Evolutionary conservation across 2,113 vertebrate species (phyloP), one percentile per base, ranked within the genome.

Genomic region (Sander lucioperca): DNA sequence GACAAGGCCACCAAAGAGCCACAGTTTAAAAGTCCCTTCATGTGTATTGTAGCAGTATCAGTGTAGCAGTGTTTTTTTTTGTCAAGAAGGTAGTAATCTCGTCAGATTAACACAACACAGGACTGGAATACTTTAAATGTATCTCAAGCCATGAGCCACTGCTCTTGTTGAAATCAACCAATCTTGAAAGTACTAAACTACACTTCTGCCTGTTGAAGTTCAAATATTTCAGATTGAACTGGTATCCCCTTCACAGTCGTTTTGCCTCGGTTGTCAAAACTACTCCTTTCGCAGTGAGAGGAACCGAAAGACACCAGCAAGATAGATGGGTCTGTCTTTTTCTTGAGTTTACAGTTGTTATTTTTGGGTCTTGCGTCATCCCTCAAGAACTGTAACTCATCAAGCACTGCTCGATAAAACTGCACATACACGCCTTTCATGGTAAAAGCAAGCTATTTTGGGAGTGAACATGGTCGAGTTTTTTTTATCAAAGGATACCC

Each of bases 341-440:
- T 13, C 48, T 76, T 21, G 1, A 77, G n/a, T 89, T 79, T 80
- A 82, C 76, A 81, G 27, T 36, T 84, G 78, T 86, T 93, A 91
- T 91, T 92, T 93, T 89, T 64, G 83, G 86, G 23, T 50, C 84
- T 89, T 92, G 79, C 92, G 80, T 91, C 93, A 93, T 80, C 62
- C 58, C 62, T 45, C 4, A 84, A 89, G 81, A 82, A 80, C 77
- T 83, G 71, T 64, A 86, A 80, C 84, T 77, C 67, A 72, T 48
- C 50, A 45, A 71, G 70, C 43, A 65, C 77, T 47, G 50, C 64
- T 47, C 59, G 69, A 77, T 85, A 77, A 87, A 88, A 80, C 59
- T 68, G 43, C 72, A 70, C 67, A 61, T 50, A 19, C 85, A 56
- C 53, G 84, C 85, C 89, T 89, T 90, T 91, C 89, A 91, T 86